Base-by-base conservation (phyloP, 2,888 invertebrate genomes). In the Plebejus argus region DNA sequence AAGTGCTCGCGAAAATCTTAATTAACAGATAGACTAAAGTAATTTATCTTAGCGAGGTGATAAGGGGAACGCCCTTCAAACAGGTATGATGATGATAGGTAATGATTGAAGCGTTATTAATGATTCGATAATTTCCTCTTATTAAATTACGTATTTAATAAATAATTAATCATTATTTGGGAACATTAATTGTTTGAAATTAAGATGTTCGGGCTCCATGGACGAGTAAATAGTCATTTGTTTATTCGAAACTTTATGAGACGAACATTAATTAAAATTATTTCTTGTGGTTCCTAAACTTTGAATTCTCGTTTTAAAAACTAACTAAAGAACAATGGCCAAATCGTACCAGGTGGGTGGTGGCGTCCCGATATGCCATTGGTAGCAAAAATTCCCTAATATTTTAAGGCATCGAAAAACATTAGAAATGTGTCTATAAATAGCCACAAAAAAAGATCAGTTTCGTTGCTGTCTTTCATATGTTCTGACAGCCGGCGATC, bases 1-100 rank as follows among this genome's bases (percentile, higher is more conserved):
- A 90, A 89, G 89, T 88, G 86, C 86, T 88, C 87, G 93, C 90
- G 91, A 92, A 93, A 93, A 92, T 93, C 93, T 93, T 94, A 94
- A 94, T 93, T 93, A 94, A 93, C 91, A 91, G 94, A 93, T 92
- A 92, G 91, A 90, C 89, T 85, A 82, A 80, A 87, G 88, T 87
- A 85, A 90, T 93, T 89, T 86, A 86, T 93, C 92, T 91, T 86
- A 81, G 86, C 86, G 85, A 85, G 88, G 88, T 89, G 91, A 91
- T 91, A 91, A 90, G 90, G 86, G 86, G 86, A 83, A 84, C 86
- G 84, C 85, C 83, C 84, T 84, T 82, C 72, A 33, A 79, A 83
- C 88, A 88, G 88, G 89, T 89, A 89, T 86, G 83, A 85, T 82
- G 89, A 87, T 87, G 89, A 89, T 85, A 86, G 84, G 86, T 84